Evolutionary conservation across 2,888 invertebrate species (phyloP), one percentile per base, ranked within the genome.

Genomic region (Sclerodermus sp.): DNA sequence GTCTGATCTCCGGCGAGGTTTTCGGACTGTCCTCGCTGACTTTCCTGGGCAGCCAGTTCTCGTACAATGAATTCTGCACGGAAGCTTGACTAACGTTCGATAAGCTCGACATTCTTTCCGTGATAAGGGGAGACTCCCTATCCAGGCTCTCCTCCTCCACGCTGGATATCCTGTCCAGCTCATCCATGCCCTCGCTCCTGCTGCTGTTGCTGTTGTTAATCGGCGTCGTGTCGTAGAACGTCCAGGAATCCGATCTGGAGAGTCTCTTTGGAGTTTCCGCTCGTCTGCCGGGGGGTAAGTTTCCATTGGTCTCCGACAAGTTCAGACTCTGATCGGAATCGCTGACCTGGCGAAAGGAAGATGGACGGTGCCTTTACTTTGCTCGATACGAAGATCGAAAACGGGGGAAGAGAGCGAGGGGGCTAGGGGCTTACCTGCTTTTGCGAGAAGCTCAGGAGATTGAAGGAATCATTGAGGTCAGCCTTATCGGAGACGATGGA

Each of bases 221-320:
- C 3, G 67, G 57, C 2, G 65, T 74, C 39, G 57, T 67, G 55
- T 82, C 82, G 60, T 83, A 83, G 62, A 80, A 83, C 12, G 78
- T 80, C 83, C 83, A 83, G 0, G 83, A 83, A 46, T 79, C 79
- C 4, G 82, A 82, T 42, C 81, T 69, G 12, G 79, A 76, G 9
- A 81, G 53, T 52, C 71, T 66, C 15, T 71, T 74, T 14, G 62
- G 62, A 15, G 51, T 45, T 10, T 73, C 76, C 30, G 61, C 51
- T 34, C 62, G 68, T 49, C 66, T 66, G 15, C 61, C 60, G 4
- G 60, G 62, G 37, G 58, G 54, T 45, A 61, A 68, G 9, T 59
- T 76, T 65, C 58, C 70, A 69, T 62, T 74, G 55, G 57, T 67
- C 57, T 64, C 68, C 23, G 66, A 70, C 4, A 64, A 51, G 31